Evolutionary conservation across 2,888 invertebrate genomes (phyloP), one percentile per base, ranked within the genome.

Genomic region (Dicycla oo): DNA sequence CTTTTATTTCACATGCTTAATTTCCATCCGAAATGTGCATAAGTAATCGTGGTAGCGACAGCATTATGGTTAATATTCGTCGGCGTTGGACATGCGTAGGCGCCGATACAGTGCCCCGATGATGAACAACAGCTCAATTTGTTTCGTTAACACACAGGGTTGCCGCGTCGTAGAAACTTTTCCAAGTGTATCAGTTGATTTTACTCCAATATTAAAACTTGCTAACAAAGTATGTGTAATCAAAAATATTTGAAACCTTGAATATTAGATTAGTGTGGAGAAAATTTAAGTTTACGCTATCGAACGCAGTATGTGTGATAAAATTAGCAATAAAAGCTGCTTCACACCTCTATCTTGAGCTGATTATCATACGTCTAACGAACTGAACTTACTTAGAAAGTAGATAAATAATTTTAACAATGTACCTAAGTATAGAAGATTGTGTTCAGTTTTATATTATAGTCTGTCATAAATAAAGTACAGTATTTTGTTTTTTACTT

Each of bases 101-200:
- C 89, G 90, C 89, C 83, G 77, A 77, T 73, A 72, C 69, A 67
- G 67, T 63, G 63, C 47, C 66, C 51, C 68, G 67, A 86, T 89
- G 88, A 90, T 89, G 88, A 89, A 89, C 90, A 87, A 92, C 91
- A 86, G 86, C 92, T 93, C 91, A 93, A 93, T 94, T 92, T 91
- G 86, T 88, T 86, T 82, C 87, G 74, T 88, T 85, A 81, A 78
- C 78, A 71, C 71, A 56, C 84, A 92, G 91, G 92, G 92, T 69
- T 91, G 86, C 18, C 87, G 76, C 71, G 30, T 34, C 57, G 4
- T 60, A 69, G 30, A 53, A 73, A 45, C 8, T 57, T 54, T 20
- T 8, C 38, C 4, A 26, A 40, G 20, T 26, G n/a, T 62, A 51
- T 47, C n/a, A n/a, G n/a, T 30, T 49, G 13, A 30, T 30, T 45